Evolutionary conservation across 1,140 invertebrate species (phyloP).

Genomic region (Wiebesia pumilae): DNA sequence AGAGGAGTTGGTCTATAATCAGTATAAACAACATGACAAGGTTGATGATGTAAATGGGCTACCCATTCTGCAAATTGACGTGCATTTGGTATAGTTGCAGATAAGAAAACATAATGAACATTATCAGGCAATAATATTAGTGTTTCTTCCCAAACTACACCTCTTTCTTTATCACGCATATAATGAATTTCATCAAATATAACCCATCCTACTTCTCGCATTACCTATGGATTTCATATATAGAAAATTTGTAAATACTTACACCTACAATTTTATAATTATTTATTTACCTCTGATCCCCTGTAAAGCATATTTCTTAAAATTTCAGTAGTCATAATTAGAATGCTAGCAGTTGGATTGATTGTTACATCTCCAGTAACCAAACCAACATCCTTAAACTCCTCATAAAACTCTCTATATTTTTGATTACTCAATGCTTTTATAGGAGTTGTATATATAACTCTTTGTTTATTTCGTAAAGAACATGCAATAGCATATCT

Average conservation of each 20-base stretch:
- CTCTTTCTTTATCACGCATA: conserved; percentile 99
- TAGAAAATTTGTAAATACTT: neutral
- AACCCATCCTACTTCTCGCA: conserved; percentile 99
- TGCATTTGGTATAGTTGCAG: conserved; percentile 99
- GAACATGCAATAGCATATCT: conserved; percentile 85
- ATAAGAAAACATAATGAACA: conserved; percentile 98
- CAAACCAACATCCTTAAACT: conserved; percentile 98
- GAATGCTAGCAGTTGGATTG: conserved; percentile 96
- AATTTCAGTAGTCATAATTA: conserved; percentile 99
- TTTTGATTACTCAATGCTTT: conserved; percentile 99
- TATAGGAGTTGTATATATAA: conserved; percentile 99
- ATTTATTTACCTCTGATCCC: conserved; percentile 86
- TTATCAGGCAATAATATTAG: conserved; percentile 98
- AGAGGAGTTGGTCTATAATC: conserved; percentile 98
- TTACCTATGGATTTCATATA: conserved; percentile 76
- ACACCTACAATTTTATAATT: neutral
- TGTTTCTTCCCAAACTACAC: conserved; percentile 99
- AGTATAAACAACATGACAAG: conserved; percentile 99
- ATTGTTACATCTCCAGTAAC: conserved; percentile 99
- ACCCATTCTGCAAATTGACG: conserved; percentile 99
- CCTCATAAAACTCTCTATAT: conserved; percentile 97
- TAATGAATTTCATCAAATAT: conserved; percentile 99
- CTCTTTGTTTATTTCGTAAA: conserved; percentile 84
- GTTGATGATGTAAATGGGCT: conserved; percentile 95
- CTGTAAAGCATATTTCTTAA: conserved; percentile 98